phyloP scores from a whole-genome alignment of 2,797 vertebrate species.

The Paramormyrops hopkinsi region DNA sequence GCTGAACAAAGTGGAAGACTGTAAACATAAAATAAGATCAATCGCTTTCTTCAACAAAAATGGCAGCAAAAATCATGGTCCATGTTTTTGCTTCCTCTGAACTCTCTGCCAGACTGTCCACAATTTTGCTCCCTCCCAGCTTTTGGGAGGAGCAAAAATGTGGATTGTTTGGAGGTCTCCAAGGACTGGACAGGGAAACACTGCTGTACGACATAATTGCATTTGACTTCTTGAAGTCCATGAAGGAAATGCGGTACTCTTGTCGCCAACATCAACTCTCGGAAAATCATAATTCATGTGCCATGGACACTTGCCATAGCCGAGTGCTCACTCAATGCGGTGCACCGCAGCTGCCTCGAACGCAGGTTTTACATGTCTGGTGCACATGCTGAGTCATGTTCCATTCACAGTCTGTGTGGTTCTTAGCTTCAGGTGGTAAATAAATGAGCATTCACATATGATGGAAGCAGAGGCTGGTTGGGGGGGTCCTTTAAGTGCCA shows the following conservation, averaged over 20 bases:
- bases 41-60: background rate
- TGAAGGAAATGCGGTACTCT: background rate
- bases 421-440: background rate
- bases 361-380: slow-evolving; percentile 7
- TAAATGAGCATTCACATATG: background rate
- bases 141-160: background rate
- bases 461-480: background rate
- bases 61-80: background rate
- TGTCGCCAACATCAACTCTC: background rate
- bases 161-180: background rate
- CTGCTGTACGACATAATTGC: background rate
- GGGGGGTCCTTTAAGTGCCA: background rate
- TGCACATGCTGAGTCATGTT: slow-evolving; percentile 6
- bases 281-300: slow-evolving; percentile 1
- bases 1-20: background rate
- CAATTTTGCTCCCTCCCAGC: background rate
- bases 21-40: background rate
- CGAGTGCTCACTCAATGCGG: background rate
- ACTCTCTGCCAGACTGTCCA: background rate
- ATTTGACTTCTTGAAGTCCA: background rate
- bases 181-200: background rate
- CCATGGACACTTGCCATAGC: slow-evolving; percentile 21
- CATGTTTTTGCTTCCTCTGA: background rate
- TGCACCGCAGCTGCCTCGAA: background rate
- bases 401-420: background rate